phyloP scores from a whole-genome alignment of 2,888 invertebrate genomes.

The Dione vanillae region DNA sequence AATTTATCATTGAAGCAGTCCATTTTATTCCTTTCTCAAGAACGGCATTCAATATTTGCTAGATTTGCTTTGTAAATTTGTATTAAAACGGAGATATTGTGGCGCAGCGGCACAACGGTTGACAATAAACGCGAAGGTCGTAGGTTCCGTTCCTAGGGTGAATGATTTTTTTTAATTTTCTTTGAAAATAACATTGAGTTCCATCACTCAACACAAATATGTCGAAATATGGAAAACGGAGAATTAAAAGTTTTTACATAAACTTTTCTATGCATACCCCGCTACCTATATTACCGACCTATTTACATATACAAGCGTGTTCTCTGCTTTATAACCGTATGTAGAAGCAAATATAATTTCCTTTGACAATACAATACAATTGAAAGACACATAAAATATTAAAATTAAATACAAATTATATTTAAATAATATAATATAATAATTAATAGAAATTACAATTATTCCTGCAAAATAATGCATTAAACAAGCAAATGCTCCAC shows the following conservation, averaged over 20 bases:
- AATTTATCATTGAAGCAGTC: neutral
- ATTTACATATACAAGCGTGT: too few relatives aligned
- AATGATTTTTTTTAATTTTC: too few relatives aligned
- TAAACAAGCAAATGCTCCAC: neutral
- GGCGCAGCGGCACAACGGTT: neutral
- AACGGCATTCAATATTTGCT: neutral
- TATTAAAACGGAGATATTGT: neutral
- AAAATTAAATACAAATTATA: neutral
- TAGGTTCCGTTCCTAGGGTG: neutral
- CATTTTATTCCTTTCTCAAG: neutral
- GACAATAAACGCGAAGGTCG: neutral
- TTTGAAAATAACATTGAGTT: neutral
- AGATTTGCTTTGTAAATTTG: neutral
- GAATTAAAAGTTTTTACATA: too few relatives aligned
- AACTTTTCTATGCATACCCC: too few relatives aligned
- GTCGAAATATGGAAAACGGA: too few relatives aligned
- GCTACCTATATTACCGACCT: too few relatives aligned
- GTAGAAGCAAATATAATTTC: too few relatives aligned
- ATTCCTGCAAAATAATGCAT: conserved; percentile 7
- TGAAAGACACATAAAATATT: too few relatives aligned
- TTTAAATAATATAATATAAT: neutral
- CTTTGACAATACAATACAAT: too few relatives aligned
- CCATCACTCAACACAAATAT: neutral
- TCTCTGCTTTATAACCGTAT: too few relatives aligned
- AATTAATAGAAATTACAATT: neutral